Percentiles rank a stretch among this genome's conserved stretches.
Conservation (phyloP, 2,113 vertebrate species). For the Chloropsis hardwickii region DNA sequence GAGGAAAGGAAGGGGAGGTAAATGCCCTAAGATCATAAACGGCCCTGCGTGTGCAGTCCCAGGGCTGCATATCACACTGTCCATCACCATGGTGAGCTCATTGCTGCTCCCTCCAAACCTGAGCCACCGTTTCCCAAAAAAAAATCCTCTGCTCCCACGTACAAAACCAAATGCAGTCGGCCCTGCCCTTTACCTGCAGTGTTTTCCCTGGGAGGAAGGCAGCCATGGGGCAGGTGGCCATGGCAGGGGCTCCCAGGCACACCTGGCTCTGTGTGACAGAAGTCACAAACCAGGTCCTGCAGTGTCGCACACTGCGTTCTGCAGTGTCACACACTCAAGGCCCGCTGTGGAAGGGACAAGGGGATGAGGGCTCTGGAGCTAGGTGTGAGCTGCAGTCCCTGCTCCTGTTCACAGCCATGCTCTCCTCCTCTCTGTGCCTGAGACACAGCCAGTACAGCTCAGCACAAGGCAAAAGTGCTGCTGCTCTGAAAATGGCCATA, state of each 20-base stretch:
- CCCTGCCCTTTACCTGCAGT: not conserved
- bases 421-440: rapidly evolving
- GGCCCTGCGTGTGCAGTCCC: not conserved
- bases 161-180: conserved; percentile 14
- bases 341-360: not conserved
- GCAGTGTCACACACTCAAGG: not conserved
- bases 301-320: not conserved
- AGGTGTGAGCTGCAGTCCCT: rapidly evolving
- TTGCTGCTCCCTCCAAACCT: not conserved
- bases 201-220: not conserved
- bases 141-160: not conserved
- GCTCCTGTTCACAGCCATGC: rapidly evolving
- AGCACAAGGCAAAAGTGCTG: not conserved
- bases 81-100: not conserved
- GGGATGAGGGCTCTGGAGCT: not conserved
- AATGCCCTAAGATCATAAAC: not conserved
- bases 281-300: not conserved
- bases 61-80: not conserved
- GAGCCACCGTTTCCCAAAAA: not conserved
- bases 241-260: not conserved
- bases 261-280: not conserved
- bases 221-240: not conserved
- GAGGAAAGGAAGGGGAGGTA: not conserved
- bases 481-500: not conserved
- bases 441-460: rapidly evolving